Evolutionary conservation across 2,888 invertebrate species (phyloP), one percentile per base, ranked within the genome.

Genomic region (Busseola fusca): DNA sequence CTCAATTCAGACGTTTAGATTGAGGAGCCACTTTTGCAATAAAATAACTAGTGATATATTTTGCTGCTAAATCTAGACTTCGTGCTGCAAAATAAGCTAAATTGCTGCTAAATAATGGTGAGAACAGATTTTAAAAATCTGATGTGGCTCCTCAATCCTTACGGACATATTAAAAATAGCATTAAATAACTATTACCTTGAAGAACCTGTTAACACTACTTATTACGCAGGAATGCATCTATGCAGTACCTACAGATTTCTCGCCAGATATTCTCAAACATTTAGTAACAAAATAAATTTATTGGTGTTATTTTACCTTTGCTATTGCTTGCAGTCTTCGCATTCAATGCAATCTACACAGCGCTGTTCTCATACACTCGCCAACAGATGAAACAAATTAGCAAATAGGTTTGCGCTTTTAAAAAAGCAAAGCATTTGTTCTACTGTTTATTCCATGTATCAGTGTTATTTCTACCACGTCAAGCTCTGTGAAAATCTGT

Each of bases 271-370:
- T 59, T 54, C 14, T 50, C 34, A 62, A 62, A 48, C n/a, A 58
- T 48, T 54, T 40, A 37, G 12, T n/a, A n/a, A 30, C 25, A 58
- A 45, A 52, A 34, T 27, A 40, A 42, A 60, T 18, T 0, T 42
- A 57, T 42, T 25, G 4, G 37, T 58, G 42, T 37, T 59, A 67
- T 75, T 77, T 78, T 74, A 75, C 74, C 74, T 74, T 70, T 71
- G 34, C 60, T 60, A 48, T 59, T 69, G 30, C 45, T 74, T 57
- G 56, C 60, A 54, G 72, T 52, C 27, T n/a, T 40, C 21, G 9
- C 30, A 40, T 58, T 52, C 57, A 52, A 52, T 63, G 62, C 30
- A 30, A 62, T 72, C 50, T 74, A 78, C 40, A 78, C 48, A 62
- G 42, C 40, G 27, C 27, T 27, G 34, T 60, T 42, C 9, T 16